Percentiles rank a stretch among this genome's conserved stretches.
These are phyloP conservation scores for Philaethria dido DNA, from an alignment of 2,888 invertebrate genomes.

Conservation along the genomic window DNA sequence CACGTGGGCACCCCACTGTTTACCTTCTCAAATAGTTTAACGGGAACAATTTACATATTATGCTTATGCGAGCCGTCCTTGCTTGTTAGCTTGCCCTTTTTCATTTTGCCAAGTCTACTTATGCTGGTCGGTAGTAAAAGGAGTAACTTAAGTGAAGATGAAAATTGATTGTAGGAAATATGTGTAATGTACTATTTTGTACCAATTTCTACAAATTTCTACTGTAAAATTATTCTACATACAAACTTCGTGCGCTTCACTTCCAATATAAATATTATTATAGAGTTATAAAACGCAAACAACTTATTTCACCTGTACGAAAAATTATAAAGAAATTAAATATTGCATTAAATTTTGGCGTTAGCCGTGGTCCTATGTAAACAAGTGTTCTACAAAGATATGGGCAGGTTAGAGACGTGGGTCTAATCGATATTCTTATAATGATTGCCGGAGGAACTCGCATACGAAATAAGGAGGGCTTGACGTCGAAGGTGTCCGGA, in stretches of 20 bases:
- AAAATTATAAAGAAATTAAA: slow-evolving; percentile 14
- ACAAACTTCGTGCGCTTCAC: neutral
- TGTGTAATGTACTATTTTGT: neutral
- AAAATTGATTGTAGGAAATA: neutral
- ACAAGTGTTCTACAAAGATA: slow-evolving; percentile 74
- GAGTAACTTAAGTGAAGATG: neutral
- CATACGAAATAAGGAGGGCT: slow-evolving; percentile 85
- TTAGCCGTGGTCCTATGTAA: slow-evolving; percentile 63
- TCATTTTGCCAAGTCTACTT: slow-evolving; percentile 49
- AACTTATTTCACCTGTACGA: neutral
- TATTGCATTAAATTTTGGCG: slow-evolving; percentile 21
- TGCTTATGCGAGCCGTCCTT: slow-evolving; percentile 80
- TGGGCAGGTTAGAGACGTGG: slow-evolving; percentile 80
- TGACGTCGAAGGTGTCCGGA: slow-evolving; percentile 77
- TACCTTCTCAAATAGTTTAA: slow-evolving; percentile 84
- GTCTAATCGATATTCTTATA: slow-evolving; percentile 84
- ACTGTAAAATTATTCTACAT: neutral
- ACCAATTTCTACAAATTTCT: neutral
- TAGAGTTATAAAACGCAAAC: neutral
- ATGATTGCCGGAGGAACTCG: slow-evolving; percentile 84
- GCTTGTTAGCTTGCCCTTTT: slow-evolving; percentile 75
- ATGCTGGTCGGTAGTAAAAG: slow-evolving; percentile 31
- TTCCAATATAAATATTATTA: slow-evolving; percentile 1
- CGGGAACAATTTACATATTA: slow-evolving; percentile 81
- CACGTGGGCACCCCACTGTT: slow-evolving; percentile 79